phyloP scores from a whole-genome alignment of 1,140 invertebrate species.

The Planococcus citri region DNA sequence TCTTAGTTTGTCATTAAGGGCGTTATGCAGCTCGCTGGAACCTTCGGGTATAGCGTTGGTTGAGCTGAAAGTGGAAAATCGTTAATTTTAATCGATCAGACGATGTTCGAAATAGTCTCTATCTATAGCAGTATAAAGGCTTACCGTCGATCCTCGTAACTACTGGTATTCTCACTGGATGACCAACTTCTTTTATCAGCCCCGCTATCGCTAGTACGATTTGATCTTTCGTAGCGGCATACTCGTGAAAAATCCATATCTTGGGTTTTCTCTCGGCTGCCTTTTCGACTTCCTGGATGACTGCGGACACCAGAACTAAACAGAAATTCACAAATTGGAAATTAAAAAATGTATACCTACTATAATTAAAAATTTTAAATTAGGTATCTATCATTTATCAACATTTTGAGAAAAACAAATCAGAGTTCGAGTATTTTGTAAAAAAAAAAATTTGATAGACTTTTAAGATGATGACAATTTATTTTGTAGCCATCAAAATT shows the following conservation, averaged over 20 bases:
- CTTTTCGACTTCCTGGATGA: constrained; percentile 46
- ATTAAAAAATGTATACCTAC: too few relatives aligned
- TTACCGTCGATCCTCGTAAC: constrained; percentile 20
- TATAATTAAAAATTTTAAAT: neutral
- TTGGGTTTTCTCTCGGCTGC: constrained; percentile 40
- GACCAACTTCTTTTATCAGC: constrained; percentile 26
- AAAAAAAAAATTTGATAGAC: too few relatives aligned
- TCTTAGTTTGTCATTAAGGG: neutral
- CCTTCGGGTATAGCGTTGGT: neutral
- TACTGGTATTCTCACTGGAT: constrained; percentile 25
- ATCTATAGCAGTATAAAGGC: too few relatives aligned
- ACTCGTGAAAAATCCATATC: constrained; percentile 24
- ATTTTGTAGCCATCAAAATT: too few relatives aligned
- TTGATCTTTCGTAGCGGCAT: constrained; percentile 21
- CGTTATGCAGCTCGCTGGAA: neutral
- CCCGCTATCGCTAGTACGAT: constrained; percentile 26
- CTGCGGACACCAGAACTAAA: constrained; percentile 40
- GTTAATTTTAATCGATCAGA: neutral
- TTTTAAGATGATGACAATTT: too few relatives aligned
- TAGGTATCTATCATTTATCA: too few relatives aligned
- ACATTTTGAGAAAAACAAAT: too few relatives aligned
- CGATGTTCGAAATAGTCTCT: too few relatives aligned
- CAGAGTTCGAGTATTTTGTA: too few relatives aligned
- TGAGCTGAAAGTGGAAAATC: neutral
- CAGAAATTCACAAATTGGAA: constrained; percentile 17